Conservation (phyloP, 2,113 vertebrate species). For the Cepphus grylle region DNA sequence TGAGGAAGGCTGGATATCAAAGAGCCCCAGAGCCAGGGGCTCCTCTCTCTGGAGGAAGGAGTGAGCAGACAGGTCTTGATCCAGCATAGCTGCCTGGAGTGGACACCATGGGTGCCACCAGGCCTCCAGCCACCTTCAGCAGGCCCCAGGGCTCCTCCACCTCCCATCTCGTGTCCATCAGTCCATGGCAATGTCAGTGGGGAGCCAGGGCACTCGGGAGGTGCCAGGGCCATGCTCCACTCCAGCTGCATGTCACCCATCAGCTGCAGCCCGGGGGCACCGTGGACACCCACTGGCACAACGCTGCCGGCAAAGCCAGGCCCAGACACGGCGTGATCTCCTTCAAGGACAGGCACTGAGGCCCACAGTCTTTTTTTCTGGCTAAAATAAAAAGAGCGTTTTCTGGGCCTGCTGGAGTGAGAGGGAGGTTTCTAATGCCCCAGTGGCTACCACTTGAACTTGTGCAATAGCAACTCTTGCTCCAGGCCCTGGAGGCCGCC, state of each 20-base stretch:
- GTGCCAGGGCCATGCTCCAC: not conserved
- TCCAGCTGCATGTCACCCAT: fast-evolving
- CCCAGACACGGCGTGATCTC: not conserved
- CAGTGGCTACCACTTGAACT: not conserved
- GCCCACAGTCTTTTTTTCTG: not conserved
- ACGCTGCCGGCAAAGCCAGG: not conserved
- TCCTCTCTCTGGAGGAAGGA: not conserved
- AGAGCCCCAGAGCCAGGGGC: not conserved
- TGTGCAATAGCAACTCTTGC: not conserved
- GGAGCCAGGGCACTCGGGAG: not conserved
- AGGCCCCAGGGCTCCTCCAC: not conserved
- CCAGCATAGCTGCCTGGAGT: not conserved
- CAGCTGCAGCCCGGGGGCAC: fast-evolving
- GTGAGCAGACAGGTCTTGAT: not conserved
- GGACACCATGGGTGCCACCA: fast-evolving
- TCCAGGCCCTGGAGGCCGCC: not conserved
- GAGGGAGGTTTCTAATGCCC: not conserved
- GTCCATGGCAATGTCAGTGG: fast-evolving
- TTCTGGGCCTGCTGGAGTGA: not conserved
- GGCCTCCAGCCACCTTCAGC: not conserved
- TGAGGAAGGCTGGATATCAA: not conserved
- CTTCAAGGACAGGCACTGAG: not conserved
- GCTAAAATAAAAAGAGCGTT: not conserved
- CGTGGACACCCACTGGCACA: not conserved
- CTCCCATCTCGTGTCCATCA: fast-evolving